Evolutionary conservation across 2,113 vertebrate genomes (phyloP).

Genomic region (Indicator indicator): DNA sequence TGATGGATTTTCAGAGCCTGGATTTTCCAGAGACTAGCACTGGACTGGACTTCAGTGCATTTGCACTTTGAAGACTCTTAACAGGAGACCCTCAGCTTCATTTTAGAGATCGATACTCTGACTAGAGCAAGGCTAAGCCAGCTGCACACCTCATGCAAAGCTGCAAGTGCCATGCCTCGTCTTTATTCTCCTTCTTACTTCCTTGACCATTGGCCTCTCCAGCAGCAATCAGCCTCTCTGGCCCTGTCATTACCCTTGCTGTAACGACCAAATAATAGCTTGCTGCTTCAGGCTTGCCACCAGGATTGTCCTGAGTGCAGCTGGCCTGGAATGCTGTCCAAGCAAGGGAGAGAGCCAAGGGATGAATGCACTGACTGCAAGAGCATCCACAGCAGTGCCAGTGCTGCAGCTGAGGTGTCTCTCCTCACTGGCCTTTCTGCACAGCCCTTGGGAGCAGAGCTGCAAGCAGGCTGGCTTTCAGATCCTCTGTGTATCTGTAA

Average conservation of each 20-base stretch:
- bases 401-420: neutral
- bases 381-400: neutral
- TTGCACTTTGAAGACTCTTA: slow-evolving; percentile 1
- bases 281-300: neutral
- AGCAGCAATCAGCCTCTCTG: slow-evolving; percentile 17
- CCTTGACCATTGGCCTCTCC: slow-evolving; percentile 39
- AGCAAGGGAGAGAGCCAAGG: neutral
- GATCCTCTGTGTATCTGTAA: neutral
- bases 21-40: neutral
- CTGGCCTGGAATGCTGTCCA: slow-evolving; percentile 10
- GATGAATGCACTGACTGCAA: neutral
- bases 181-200: slow-evolving; percentile 9
- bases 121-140: neutral
- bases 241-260: slow-evolving; percentile 3
- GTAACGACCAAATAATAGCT: slow-evolving; percentile 58
- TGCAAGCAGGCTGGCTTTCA: neutral
- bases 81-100: neutral
- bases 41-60: neutral
- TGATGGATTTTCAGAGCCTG: slow-evolving; percentile 10
- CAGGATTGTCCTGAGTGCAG: slow-evolving; percentile 34
- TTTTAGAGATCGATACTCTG: neutral
- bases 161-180: neutral
- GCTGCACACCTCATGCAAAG: neutral
- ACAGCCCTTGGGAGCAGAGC: neutral
- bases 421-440: neutral